Evolutionary conservation across 2,888 invertebrate species (phyloP).

Genomic region (Hetaerina titia): DNA sequence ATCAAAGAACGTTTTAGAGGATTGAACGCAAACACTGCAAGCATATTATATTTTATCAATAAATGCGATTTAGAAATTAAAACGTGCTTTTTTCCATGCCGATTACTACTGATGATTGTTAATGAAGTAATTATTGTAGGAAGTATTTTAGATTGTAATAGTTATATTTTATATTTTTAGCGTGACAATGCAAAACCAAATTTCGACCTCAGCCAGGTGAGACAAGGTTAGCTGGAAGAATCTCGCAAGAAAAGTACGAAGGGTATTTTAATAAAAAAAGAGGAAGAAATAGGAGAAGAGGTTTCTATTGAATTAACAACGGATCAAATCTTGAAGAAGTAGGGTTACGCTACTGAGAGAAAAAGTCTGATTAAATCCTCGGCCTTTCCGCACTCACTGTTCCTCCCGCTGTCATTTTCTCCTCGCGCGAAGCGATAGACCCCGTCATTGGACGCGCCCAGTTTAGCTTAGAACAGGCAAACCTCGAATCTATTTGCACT

Average conservation of each 20-base stretch:
- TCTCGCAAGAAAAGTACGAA: neutral
- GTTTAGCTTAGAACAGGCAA: neutral
- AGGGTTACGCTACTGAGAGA: neutral
- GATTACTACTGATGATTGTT: too few species aligned
- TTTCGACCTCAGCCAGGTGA: neutral
- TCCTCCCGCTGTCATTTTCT: too few species aligned
- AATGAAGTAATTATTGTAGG: too few species aligned
- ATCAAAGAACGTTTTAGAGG: too few species aligned
- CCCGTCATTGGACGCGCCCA: neutral
- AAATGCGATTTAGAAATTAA: too few species aligned
- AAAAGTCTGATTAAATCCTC: neutral
- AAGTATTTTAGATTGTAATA: too few species aligned
- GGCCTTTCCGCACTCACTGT: neutral
- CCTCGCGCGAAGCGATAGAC: too few species aligned
- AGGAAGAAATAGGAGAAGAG: neutral
- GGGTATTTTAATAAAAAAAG: too few species aligned
- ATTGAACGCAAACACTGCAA: too few species aligned
- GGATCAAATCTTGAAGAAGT: neutral
- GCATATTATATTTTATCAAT: too few species aligned
- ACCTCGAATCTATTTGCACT: neutral
- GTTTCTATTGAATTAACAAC: neutral
- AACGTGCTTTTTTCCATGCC: too few species aligned
- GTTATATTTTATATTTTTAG: neutral
- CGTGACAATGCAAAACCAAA: neutral
- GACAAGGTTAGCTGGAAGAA: neutral